Evolutionary conservation across 2,888 invertebrate species (phyloP), one percentile per base, ranked within the genome.

Genomic region (Odontothrips loti): DNA sequence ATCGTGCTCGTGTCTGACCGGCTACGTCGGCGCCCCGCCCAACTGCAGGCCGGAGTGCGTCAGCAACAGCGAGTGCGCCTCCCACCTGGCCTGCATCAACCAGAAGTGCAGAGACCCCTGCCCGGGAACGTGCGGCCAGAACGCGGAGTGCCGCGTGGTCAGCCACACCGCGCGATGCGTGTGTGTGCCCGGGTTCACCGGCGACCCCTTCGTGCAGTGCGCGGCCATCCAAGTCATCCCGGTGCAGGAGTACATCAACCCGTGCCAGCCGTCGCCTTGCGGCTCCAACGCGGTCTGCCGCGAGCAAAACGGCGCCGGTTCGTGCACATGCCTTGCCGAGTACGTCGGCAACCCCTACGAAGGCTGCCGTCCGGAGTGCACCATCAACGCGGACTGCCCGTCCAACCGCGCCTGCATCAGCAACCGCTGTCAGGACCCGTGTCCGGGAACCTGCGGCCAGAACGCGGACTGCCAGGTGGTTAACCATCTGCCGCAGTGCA

Each of bases 71-170:
- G 95, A 96, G 86, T 96, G 95, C 87, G 91, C 93, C 48, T 92
- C 92, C 84, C 92, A 93, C 85, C 92, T 92, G 86, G 94, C 95
- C 12, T 96, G 96, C 85, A 91, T 94, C 83, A 94, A 93, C 85
- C 93, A 93, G 87, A 95, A 93, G 87, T 96, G 96, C 85, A 90
- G 90, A 47, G 94, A 96, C 87, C 95, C 95, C 80, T 95, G 95
- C 75, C 82, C 82, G 9, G 86, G 86, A 17, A 84, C 86, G 10
- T 87, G 87, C 83, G 87, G 87, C 1, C 82, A 84, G 47, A 86
- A 87, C 83, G 86, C 87, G 1, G 68, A 82, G 63, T 82, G 84
- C 80, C 80, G 79, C 79, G 86, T 86, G 9, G 82, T 85, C 34
- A 85, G 85, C 80, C 88, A 88, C 82, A 86, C 86, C 51, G 87